Conservation (phyloP, 2,888 invertebrate genomes). For the Caenorhabditis plicata region DNA sequence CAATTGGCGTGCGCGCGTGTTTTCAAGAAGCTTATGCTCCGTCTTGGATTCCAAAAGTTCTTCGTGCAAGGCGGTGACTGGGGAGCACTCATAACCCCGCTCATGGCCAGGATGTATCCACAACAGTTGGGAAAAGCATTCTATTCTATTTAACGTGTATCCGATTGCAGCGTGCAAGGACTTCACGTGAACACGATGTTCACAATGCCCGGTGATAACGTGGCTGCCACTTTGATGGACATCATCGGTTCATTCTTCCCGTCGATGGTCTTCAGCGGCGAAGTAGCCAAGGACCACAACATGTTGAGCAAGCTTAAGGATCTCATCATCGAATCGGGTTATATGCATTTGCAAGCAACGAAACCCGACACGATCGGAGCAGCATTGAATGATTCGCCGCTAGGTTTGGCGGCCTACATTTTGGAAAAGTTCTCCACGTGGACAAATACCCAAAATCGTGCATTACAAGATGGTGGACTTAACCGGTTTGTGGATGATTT, state of each 20-base stretch:
- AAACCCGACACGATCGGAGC: slow-evolving; percentile 84
- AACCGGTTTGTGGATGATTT: slow-evolving; percentile 43
- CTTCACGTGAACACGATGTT: slow-evolving; percentile 74
- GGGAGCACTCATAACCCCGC: slow-evolving; percentile 74
- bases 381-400: slow-evolving; percentile 77
- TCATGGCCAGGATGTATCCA: slow-evolving; percentile 75
- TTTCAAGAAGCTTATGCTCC: slow-evolving; percentile 74
- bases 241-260: slow-evolving; percentile 43
- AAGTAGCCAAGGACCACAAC: slow-evolving; percentile 26
- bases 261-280: slow-evolving; percentile 27
- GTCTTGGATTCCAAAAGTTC: slow-evolving; percentile 74
- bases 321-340: slow-evolving; percentile 68
- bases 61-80: slow-evolving; percentile 79
- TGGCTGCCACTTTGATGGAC: slow-evolving; percentile 27
- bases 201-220: slow-evolving; percentile 54
- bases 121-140: slow-evolving; percentile 66
- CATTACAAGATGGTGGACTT: slow-evolving; percentile 74
- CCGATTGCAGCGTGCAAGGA: slow-evolving; percentile 69
- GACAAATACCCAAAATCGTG: slow-evolving; percentile 70
- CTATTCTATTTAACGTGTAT: neutral
- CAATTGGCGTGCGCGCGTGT: slow-evolving; percentile 67
- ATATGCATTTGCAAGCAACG: slow-evolving; percentile 79
- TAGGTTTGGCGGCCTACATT: slow-evolving; percentile 84
- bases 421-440: slow-evolving; percentile 84
- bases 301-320: slow-evolving; percentile 44